Percentiles rank a stretch among this genome's conserved stretches.
Evolutionary conservation across 2,113 vertebrate genomes (phyloP).

Genomic region (Leptodactylus fuscus): DNA sequence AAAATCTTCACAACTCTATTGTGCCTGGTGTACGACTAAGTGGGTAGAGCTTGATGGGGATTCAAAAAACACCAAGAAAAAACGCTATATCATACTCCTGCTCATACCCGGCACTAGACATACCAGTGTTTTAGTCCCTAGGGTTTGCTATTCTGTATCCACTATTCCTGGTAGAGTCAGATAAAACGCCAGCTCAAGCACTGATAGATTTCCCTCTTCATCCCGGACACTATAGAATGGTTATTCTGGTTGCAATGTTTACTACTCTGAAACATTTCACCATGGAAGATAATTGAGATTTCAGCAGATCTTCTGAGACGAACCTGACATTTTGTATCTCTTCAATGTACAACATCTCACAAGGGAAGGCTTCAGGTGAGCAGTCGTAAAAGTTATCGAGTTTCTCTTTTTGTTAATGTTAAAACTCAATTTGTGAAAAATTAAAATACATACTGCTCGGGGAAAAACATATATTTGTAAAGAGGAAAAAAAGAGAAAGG

Average conservation of each 20-base stretch:
- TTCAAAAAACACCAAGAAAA: too few species aligned
- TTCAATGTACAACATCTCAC: not conserved
- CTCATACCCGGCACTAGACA: too few species aligned
- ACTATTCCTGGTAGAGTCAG: too few species aligned
- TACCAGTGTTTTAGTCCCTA: too few species aligned
- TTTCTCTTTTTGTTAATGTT: slow-evolving; percentile 13
- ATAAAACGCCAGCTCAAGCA: too few species aligned
- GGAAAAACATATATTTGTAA: slow-evolving; percentile 15
- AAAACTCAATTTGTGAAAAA: slow-evolving; percentile 40
- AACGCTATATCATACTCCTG: too few species aligned
- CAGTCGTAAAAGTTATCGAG: not conserved
- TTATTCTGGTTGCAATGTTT: not conserved
- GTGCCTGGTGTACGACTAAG: too few species aligned
- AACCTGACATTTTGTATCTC: slow-evolving; percentile 15
- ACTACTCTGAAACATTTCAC: not conserved
- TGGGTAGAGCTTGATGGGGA: too few species aligned
- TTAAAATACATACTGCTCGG: slow-evolving; percentile 34
- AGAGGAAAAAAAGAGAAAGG: not conserved
- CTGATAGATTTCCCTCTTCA: too few species aligned
- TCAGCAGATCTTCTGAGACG: not conserved
- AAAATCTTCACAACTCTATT: too few species aligned
- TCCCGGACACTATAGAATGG: not conserved
- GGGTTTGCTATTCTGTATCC: too few species aligned
- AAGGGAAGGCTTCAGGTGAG: not conserved
- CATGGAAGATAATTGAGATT: not conserved